A percentile compares a stretch with the other conserved stretches of the same genome.
Evolutionary conservation across 2,113 vertebrate species (phyloP).

Genomic region (Romanogobio albipinnatus): DNA sequence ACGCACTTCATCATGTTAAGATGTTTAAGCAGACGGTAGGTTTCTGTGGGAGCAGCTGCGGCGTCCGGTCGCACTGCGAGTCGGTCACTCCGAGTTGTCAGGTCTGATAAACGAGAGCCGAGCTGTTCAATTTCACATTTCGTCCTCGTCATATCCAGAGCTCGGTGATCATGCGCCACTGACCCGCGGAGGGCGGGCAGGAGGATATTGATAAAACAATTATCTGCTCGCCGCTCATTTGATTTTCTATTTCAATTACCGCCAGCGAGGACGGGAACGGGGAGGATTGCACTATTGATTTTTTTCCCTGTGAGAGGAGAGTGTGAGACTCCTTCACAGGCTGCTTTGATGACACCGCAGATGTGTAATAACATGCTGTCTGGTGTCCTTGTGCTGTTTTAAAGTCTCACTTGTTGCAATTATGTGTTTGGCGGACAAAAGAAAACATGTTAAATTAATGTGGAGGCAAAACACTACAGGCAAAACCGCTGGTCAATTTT

Average conservation of each 20-base stretch:
- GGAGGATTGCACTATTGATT: slow-evolving; percentile 93
- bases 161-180: slow-evolving; percentile 89
- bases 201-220: slow-evolving; percentile 95
- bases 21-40: not conserved
- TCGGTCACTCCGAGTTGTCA: slow-evolving; percentile 91
- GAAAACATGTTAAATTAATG: not conserved
- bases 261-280: slow-evolving; percentile 84
- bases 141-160: slow-evolving; percentile 90
- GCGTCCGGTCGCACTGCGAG: slow-evolving; percentile 69
- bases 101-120: slow-evolving; percentile 88
- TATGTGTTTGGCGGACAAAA: not conserved
- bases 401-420: not conserved
- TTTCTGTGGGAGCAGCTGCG: not conserved
- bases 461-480: not conserved
- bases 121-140: slow-evolving; percentile 94
- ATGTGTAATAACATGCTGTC: slow-evolving; percentile 5
- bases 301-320: slow-evolving; percentile 79
- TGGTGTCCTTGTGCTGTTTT: not conserved
- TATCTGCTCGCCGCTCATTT: slow-evolving; percentile 94
- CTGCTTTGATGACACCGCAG: slow-evolving; percentile 36
- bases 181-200: slow-evolving; percentile 91
- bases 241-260: slow-evolving; percentile 97
- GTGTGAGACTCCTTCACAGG: slow-evolving; percentile 57
- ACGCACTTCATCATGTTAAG: not conserved
- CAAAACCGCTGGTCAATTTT: not conserved